Base-by-base conservation (phyloP, 2,113 vertebrate species). In the Catharus fuscescens region DNA sequence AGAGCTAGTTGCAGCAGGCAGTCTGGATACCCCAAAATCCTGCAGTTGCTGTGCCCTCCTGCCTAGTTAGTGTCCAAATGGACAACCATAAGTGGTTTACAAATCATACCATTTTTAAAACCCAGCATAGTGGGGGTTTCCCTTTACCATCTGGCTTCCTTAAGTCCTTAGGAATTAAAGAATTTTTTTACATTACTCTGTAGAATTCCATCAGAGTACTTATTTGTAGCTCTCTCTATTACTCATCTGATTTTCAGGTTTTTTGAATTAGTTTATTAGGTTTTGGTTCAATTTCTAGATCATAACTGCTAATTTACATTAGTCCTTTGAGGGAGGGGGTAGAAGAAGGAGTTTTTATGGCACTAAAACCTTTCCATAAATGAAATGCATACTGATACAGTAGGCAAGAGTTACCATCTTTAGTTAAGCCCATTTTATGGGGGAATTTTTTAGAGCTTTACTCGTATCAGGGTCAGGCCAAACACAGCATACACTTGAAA, bases 351-450 rank as follows among this genome's bases (percentile, higher is more conserved):
- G 11, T 29, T 83, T 86, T 50, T 60, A 38, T 18, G 29, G 25
- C 11, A 60, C 9, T 47, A 29, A 85, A 76, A 47, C 32, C 7
- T 57, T 50, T 18, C 40, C 10, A 28, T 21, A 77, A 61, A 3
- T 32, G 9, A 80, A 80, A 9, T 28, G 19, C n/a, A 17, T 34
- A 26, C 23, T 36, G n/a, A 31, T 18, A 23, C 9, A 65, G 8
- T 14, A 52, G 61, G 34, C 12, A 28, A 47, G 24, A 67, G 40
- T 28, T 53, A 38, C 8, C 18, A 29, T 52, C 44, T 73, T 53
- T 25, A 92, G 56, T 26, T 25, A 14, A 0, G 5, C 21, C 31
- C 0, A 0, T 80, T 90, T 87, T 38, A 19, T 20, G 21, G 34
- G 45, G 73, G 36, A 69, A 5, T 38, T 21, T 66, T 70, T 24